phyloP scores from a whole-genome alignment of 1,140 invertebrate species.

The Ceratina calcarata region DNA sequence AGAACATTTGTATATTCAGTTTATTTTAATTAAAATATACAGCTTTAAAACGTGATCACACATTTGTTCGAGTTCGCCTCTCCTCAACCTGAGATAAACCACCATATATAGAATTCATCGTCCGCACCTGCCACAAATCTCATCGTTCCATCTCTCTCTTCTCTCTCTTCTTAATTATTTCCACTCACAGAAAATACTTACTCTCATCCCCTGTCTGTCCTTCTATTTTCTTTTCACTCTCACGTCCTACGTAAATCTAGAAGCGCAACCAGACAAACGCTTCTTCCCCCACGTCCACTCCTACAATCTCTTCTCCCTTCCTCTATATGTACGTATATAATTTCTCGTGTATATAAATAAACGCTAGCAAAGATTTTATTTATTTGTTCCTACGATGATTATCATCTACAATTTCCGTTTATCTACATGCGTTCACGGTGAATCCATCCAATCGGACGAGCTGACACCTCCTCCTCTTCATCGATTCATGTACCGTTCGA shows the following conservation, averaged over 20 bases:
- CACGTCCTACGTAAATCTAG: constrained; percentile 51
- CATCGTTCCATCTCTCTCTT: background rate
- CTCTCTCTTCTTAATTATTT: background rate
- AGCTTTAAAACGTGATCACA: constrained; percentile 72
- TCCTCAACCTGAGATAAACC: constrained; percentile 64
- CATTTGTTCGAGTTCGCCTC: constrained; percentile 66
- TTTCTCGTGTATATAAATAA: constrained; percentile 60
- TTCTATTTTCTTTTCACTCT: constrained; percentile 6
- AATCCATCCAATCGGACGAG: too few species aligned
- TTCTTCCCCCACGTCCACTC: constrained; percentile 1
- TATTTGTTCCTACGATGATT: constrained; percentile 10
- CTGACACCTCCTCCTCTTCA: too few species aligned
- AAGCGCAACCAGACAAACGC: constrained; percentile 40
- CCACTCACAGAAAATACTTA: constrained; percentile 63
- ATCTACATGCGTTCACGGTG: too few species aligned
- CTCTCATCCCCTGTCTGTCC: background rate
- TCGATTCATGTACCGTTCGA: background rate
- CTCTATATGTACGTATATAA: constrained; percentile 9
- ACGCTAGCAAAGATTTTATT: constrained; percentile 52
- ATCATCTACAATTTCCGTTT: constrained; percentile 28
- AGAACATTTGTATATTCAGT: constrained; percentile 52
- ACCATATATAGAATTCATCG: constrained; percentile 43
- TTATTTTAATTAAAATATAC: constrained; percentile 76
- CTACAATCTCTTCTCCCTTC: background rate
- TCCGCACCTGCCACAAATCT: constrained; percentile 40